A percentile compares a stretch with the other conserved stretches of the same genome.
Conservation (phyloP, 2,888 invertebrate species). For the Platerodrilus igneus region DNA sequence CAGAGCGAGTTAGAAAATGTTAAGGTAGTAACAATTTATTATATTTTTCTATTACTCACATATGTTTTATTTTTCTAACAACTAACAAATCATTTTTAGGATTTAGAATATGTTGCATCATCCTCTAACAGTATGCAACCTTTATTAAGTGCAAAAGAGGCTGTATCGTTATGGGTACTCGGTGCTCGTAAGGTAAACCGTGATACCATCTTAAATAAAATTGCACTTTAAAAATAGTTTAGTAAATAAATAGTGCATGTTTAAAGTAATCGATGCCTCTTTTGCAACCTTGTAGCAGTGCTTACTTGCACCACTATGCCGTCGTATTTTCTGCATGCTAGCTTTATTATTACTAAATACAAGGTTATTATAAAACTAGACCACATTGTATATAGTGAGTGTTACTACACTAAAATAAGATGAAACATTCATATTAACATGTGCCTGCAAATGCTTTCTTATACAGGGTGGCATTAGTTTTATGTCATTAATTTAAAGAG, state of each 20-base stretch:
- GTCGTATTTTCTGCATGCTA: too few species aligned
- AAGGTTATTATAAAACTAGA: too few species aligned
- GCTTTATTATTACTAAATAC: too few species aligned
- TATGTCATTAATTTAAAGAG: too few species aligned
- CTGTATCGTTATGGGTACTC: slow-evolving; percentile 90
- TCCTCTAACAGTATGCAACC: slow-evolving; percentile 66
- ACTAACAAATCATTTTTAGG: slow-evolving; percentile 55
- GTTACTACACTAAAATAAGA: too few species aligned
- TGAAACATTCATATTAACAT: too few species aligned
- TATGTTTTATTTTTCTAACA: too few species aligned
- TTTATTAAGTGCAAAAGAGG: slow-evolving; percentile 89
- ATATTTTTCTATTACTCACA: too few species aligned
- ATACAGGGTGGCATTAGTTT: too few species aligned
- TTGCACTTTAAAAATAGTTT: not conserved
- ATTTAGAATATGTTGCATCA: slow-evolving; percentile 64
- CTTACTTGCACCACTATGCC: not conserved
- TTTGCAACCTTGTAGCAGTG: slow-evolving; percentile 4
- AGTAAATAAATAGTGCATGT: not conserved
- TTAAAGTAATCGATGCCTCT: too few species aligned
- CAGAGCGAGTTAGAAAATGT: slow-evolving; percentile 84
- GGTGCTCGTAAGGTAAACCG: slow-evolving; percentile 81
- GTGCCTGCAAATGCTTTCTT: too few species aligned
- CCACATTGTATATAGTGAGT: too few species aligned
- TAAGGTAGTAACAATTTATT: slow-evolving; percentile 62
- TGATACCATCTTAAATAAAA: slow-evolving; percentile 10